Base-by-base conservation (phyloP, 2,113 vertebrate species). In the Paratilapia polleni region DNA sequence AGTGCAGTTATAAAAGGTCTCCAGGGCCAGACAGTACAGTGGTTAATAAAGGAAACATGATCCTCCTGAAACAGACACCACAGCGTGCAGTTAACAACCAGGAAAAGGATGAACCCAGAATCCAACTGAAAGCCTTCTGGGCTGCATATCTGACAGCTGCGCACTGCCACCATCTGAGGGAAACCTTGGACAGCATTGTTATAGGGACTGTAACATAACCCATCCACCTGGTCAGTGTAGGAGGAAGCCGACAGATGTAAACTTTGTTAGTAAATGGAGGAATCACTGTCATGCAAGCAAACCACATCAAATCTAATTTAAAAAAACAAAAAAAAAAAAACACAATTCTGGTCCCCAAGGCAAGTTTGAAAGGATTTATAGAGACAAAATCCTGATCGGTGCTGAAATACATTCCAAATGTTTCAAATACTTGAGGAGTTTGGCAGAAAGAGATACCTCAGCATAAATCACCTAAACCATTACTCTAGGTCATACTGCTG, bases 41-140 rank as follows among this genome's bases (percentile, higher is more conserved):
- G 78, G 90, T 93, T 93, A 90, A 93, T 86, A 70, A 4, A 73
- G 68, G 76, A 88, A 88, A 85, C 83, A 76, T 1, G 38, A 88
- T 88, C 85, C 88, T 81, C 82, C 89, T 87, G 73, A 81, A 93
- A 92, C 63, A 87, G 80, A 90, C 84, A 87, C 90, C 87, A 91
- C 87, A 56, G 73, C 89, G 91, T 95, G 94, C 94, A 85, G 91
- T 95, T 95, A 83, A 79, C 75, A 83, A 87, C 57, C 90, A 86
- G 81, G 58, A 66, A 70, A 64, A 87, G 52, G 78, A 85, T 47
- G 79, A 83, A 87, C 78, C 82, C 76, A 74, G 66, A 89, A 64
- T 77, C 22, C 73, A 61, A 87, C 82, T 54, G 57, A 80, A 63
- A 85, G 79, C 38, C 38, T 41, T 76, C 63, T 54, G 58, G 76